Percentiles rank a stretch among this genome's conserved stretches.
Evolutionary conservation across 1,140 invertebrate species (phyloP).

Genomic region (Cotesia typhae): DNA sequence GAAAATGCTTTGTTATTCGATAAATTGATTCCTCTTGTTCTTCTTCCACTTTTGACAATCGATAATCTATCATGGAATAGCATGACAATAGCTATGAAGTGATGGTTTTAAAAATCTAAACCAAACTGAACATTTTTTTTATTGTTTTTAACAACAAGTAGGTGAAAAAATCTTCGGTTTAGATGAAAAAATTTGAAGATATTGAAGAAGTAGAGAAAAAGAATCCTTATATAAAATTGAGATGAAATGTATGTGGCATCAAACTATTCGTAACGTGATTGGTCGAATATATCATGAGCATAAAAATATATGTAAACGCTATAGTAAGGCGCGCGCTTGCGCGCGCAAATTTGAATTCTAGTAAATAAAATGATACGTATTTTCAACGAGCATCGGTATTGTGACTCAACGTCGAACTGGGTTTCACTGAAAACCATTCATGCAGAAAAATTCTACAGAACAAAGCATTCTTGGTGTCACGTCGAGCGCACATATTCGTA

Average conservation of each 20-base stretch:
- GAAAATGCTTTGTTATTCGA: background rate
- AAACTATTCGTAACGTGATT: no score
- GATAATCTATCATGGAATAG: background rate
- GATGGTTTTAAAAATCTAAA: background rate
- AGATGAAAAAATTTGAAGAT: background rate
- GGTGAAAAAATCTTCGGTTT: background rate
- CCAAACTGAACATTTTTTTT: background rate
- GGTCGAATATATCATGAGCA: no score
- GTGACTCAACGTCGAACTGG: slow-evolving; percentile 12
- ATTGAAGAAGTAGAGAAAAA: background rate
- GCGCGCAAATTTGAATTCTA: no score
- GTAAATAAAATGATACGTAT: background rate
- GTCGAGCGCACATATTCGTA: slow-evolving; percentile 25
- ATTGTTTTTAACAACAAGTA: background rate
- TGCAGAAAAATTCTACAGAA: background rate
- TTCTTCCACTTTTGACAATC: slow-evolving; percentile 16
- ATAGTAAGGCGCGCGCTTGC: no score
- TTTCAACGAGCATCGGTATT: background rate
- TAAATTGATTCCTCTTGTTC: slow-evolving; percentile 7
- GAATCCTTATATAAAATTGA: no score
- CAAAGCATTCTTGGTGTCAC: slow-evolving; percentile 31
- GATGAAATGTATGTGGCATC: no score
- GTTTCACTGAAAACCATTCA: background rate
- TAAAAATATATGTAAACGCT: no score
- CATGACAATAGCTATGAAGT: background rate